These are phyloP conservation scores for Xanthorhoe designata DNA, from an alignment of 2,888 invertebrate species.

Conservation along the genomic window DNA sequence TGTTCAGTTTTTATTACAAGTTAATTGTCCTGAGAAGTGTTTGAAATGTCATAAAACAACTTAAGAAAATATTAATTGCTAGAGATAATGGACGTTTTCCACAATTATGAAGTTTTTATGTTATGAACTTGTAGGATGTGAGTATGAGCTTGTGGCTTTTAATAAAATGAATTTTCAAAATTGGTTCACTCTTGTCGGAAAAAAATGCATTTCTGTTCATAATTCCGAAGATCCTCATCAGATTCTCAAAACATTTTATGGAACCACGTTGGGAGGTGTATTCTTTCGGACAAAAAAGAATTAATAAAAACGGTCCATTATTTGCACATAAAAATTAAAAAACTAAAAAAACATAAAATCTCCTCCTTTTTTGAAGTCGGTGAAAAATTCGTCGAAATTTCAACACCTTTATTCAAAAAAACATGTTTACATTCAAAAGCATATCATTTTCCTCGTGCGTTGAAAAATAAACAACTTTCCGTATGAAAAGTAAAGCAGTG, in stretches of 20 bases:
- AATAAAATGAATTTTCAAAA: no score
- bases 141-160: neutral
- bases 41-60: neutral
- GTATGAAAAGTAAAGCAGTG: conserved; percentile 24
- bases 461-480: conserved; percentile 11
- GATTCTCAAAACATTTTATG: no score
- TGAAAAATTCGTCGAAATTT: neutral
- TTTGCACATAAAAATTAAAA: no score
- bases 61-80: neutral
- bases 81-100: neutral
- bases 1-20: conserved; percentile 11
- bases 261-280: no score
- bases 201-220: no score
- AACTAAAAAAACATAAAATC: no score
- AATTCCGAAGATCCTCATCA: no score
- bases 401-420: neutral
- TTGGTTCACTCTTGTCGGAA: no score
- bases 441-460: conserved; percentile 13
- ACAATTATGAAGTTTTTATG: neutral
- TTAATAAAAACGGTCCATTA: no score
- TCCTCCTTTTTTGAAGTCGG: no score
- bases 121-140: neutral
- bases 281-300: no score
- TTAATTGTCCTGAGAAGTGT: conserved; percentile 16
- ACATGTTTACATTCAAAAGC: neutral